A percentile compares a stretch with the other conserved stretches of the same genome.
phyloP scores from a whole-genome alignment of 2,113 vertebrate species.

The Albula goreensis region DNA sequence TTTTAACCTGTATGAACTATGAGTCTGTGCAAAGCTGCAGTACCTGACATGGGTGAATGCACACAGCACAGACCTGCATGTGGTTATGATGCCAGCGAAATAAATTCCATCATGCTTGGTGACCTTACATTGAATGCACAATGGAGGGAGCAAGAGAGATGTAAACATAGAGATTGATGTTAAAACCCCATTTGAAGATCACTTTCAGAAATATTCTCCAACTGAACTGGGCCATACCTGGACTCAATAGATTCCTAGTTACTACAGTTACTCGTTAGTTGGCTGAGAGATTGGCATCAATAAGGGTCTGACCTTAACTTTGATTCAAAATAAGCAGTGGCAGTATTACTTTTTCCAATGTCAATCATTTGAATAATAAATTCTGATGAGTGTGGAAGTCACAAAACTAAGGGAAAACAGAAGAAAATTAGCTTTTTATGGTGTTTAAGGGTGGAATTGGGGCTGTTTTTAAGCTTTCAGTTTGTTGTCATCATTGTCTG shows the following conservation, averaged over 20 bases:
- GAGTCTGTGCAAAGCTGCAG: neutral
- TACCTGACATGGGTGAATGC: neutral
- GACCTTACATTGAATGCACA: neutral
- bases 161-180: neutral
- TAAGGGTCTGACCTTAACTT: too few relatives aligned
- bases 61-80: neutral
- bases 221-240: too few relatives aligned
- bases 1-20: neutral
- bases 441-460: too few relatives aligned
- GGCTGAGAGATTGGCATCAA: too few relatives aligned
- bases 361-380: too few relatives aligned
- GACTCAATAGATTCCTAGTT: too few relatives aligned
- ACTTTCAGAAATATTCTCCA: neutral
- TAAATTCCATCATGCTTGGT: neutral
- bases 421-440: too few relatives aligned
- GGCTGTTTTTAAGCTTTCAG: neutral
- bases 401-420: too few relatives aligned
- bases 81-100: neutral
- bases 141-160: neutral
- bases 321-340: too few relatives aligned
- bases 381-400: too few relatives aligned
- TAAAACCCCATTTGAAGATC: neutral
- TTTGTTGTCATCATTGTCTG: constrained; percentile 32
- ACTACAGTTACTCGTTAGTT: too few relatives aligned
- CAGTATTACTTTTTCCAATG: too few relatives aligned